These are phyloP conservation scores for Heliornis fulica DNA, from an alignment of 2,113 vertebrate species.

Conservation along the genomic window DNA sequence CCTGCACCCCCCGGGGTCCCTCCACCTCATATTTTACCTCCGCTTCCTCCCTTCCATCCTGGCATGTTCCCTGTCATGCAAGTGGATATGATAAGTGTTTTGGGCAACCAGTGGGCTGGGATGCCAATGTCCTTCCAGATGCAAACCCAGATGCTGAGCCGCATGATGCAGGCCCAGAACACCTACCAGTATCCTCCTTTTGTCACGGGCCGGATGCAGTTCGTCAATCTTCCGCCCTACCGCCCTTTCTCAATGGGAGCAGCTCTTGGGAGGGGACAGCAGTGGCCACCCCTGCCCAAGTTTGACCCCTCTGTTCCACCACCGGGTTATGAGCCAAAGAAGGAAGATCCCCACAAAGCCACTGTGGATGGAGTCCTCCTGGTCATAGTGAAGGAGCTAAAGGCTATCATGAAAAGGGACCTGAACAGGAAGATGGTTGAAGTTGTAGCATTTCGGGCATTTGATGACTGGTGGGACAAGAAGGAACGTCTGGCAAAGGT, in stretches of 20 bases:
- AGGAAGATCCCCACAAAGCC: constrained; percentile 97
- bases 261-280: constrained; percentile 79
- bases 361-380: constrained; percentile 93
- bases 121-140: constrained; percentile 99
- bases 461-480: constrained; percentile 99
- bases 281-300: constrained; percentile 89
- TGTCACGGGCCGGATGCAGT: constrained; percentile 81
- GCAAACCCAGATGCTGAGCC: constrained; percentile 98
- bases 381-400: constrained; percentile 97
- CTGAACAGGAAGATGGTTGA: constrained; percentile 99
- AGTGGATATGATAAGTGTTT: constrained; percentile 89
- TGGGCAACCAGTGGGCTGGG: constrained; percentile 90
- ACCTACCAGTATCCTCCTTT: constrained; percentile 86
- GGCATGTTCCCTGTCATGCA: constrained; percentile 91
- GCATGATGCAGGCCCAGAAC: constrained; percentile 91
- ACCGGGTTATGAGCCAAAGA: constrained; percentile 89
- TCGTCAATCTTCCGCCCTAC: constrained; percentile 83
- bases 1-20: constrained; percentile 75
- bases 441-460: constrained; percentile 95
- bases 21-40: constrained; percentile 83
- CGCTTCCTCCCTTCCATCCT: constrained; percentile 80
- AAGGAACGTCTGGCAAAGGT: constrained; percentile 96
- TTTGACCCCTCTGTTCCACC: constrained; percentile 95
- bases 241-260: constrained; percentile 79
- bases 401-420: constrained; percentile 98